These are phyloP conservation scores for Luperina testacea DNA, from an alignment of 2,888 invertebrate species.

Conservation along the genomic window DNA sequence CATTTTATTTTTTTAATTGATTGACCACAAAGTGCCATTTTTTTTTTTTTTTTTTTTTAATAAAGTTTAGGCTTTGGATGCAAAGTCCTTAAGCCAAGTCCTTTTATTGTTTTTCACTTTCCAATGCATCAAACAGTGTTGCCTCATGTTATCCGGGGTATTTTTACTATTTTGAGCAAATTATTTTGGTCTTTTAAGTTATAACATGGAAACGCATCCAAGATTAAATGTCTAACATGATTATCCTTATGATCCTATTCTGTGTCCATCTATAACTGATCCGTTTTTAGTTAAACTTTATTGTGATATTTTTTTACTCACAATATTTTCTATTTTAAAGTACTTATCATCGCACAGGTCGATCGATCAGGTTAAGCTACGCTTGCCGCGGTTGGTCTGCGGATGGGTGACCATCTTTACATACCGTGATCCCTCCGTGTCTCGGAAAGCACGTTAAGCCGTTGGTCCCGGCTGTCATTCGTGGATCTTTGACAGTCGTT, in stretches of 20 bases:
- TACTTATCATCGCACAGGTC: not conserved
- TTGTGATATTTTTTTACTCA: not conserved
- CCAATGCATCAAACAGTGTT: not conserved
- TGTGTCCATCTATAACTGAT: not conserved
- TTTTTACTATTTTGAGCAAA: not conserved
- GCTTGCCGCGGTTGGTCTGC: too few species aligned
- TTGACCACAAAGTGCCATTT: not conserved
- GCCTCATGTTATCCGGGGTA: not conserved
- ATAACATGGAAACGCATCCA: not conserved
- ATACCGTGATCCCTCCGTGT: too few species aligned
- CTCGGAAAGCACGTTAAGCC: too few species aligned
- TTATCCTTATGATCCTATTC: not conserved
- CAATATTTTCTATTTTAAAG: not conserved
- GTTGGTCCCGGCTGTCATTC: too few species aligned
- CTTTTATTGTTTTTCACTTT: too few species aligned
- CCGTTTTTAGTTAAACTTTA: not conserved
- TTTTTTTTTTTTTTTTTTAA: too few species aligned
- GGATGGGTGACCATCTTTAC: too few species aligned
- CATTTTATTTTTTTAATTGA: not conserved
- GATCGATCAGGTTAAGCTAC: too few species aligned
- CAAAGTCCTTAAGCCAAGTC: too few species aligned
- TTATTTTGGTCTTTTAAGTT: not conserved
- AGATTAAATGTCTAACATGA: not conserved
- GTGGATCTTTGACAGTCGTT: too few species aligned
- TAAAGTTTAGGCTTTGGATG: too few species aligned